Base-by-base conservation (phyloP, 2,888 invertebrate genomes). In the Palloptera scutellata region DNA sequence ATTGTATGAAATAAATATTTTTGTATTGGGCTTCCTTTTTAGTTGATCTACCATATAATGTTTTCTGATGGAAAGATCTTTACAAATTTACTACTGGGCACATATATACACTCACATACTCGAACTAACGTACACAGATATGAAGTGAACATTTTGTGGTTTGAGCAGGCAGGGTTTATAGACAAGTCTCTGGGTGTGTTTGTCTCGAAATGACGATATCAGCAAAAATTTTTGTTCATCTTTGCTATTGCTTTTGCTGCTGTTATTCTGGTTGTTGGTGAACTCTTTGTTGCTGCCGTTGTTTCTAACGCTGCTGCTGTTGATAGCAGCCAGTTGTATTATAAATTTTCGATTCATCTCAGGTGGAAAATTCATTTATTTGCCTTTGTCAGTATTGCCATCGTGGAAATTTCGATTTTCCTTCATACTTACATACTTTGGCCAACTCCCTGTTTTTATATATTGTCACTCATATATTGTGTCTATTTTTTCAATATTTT, bases 361-460 rank as follows among this genome's bases (percentile, higher is more conserved):
- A 69, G 67, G 71, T 69, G 67, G 71, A 67, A 71, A 71, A 64
- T 63, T 64, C 69, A 69, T 71, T 69, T 69, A 67, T 67, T 67
- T 70, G 54, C 48, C 55, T 57, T 40, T 58, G 45, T 17, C 30
- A 19, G 11, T 58, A n/a, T 48, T n/a, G n/a, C n/a, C n/a, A 8
- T 48, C 1, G 53, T 53, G 9, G 53, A 9, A 53, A 53, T 17
- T 19, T 53, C 53, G 12, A 8, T 53, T 53, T 53, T 15, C 12
- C 53, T 19, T 13, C 15, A 2, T 15, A 48, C 15, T 15, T 4
- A 4, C 4, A 1, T 48, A 1, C 8, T 48, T 13, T 15, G n/a
- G 6, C 2, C 8, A 4, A n/a, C 15, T 48, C 15, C n/a, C 51
- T 48, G 4, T 48, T 30, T 30, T 2, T 30, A 6, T 30, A 30